A percentile compares a stretch with the other conserved stretches of the same genome.
Evolutionary conservation across 2,113 vertebrate species (phyloP).

Genomic region (Cyphomyrus discorhynchus): DNA sequence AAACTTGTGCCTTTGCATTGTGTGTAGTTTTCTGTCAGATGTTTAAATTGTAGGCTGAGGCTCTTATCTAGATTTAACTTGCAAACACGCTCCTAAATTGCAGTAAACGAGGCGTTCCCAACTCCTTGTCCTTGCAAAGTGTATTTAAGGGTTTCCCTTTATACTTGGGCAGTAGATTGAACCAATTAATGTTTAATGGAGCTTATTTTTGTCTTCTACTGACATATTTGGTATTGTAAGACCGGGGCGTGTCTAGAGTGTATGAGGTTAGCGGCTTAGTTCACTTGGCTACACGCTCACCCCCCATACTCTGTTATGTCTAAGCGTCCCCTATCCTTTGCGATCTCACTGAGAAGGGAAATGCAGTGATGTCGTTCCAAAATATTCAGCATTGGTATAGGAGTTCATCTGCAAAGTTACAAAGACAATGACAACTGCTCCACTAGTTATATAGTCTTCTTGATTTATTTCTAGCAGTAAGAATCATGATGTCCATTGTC

Average conservation of each 20-base stretch:
- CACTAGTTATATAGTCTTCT: background rate
- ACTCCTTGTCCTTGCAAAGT: background rate
- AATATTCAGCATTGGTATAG: background rate
- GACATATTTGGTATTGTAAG: background rate
- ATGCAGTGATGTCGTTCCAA: background rate
- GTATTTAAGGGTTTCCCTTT: background rate
- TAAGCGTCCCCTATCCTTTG: background rate
- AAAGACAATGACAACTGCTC: background rate
- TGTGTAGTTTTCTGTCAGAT: background rate
- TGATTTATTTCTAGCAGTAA: background rate
- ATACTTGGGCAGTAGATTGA: background rate
- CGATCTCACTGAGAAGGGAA: background rate
- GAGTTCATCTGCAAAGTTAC: background rate
- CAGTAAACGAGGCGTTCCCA: background rate
- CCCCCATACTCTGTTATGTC: background rate
- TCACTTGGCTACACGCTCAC: background rate
- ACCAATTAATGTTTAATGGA: background rate
- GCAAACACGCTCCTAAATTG: background rate
- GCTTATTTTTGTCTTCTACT: background rate
- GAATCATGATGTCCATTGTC: background rate
- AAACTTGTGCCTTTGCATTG: background rate
- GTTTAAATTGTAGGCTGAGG: background rate
- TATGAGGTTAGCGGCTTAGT: background rate
- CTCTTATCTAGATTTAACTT: background rate
- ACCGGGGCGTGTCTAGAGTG: background rate